Evolutionary conservation across 1,140 invertebrate genomes (phyloP).

Genomic region (Neotoxoptera formosana): DNA sequence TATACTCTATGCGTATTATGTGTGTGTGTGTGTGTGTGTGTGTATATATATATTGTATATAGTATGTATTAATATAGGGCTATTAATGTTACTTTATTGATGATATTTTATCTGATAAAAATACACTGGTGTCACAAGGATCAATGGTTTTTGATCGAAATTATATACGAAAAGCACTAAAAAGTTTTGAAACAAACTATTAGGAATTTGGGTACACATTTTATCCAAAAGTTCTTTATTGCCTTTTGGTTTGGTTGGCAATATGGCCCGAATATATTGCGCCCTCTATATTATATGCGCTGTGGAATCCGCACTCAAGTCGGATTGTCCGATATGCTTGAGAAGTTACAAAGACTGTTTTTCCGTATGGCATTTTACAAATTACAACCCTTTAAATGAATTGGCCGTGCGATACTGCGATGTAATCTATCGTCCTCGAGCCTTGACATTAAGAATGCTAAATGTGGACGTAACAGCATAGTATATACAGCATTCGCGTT

Average conservation of each 20-base stretch:
- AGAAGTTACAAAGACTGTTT: not conserved
- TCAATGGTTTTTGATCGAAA: not conserved
- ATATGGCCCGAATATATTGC: not conserved
- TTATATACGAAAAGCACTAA: slow-evolving; percentile 10
- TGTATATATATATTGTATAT: not conserved
- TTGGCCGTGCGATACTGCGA: not conserved
- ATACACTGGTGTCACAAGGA: not conserved
- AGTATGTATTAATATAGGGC: not conserved
- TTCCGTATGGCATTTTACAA: not conserved
- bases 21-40: not conserved
- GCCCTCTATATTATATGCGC: not conserved
- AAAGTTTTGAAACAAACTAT: slow-evolving; percentile 31
- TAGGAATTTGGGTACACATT: not conserved
- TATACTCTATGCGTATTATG: too few relatives aligned
- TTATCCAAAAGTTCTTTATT: slow-evolving; percentile 21
- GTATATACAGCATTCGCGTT: not conserved
- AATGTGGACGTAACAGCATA: not conserved
- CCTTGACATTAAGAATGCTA: not conserved
- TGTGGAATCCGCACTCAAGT: not conserved
- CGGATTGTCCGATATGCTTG: not conserved
- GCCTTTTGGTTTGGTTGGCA: not conserved
- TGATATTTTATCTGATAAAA: not conserved
- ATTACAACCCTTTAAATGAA: slow-evolving; percentile 15
- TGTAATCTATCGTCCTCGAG: not conserved
- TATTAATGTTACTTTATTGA: not conserved